Percentiles rank a stretch among this genome's conserved stretches.
Evolutionary conservation across 2,888 invertebrate species (phyloP).

Genomic region (Polyommatus icarus): DNA sequence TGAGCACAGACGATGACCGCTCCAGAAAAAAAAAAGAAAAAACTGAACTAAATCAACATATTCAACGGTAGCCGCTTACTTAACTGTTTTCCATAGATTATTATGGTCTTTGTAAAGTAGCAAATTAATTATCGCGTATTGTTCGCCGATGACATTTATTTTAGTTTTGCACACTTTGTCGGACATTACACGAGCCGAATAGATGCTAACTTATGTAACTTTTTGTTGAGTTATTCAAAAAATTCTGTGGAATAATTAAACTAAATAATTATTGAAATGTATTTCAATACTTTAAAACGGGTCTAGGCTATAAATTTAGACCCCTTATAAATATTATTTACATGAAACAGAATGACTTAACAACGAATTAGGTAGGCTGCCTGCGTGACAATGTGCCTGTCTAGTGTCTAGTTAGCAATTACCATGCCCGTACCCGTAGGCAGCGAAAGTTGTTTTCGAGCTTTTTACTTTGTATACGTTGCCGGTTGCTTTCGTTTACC

Average conservation of each 20-base stretch:
- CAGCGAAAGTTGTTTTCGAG: neutral
- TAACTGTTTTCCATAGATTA: slow-evolving; percentile 36
- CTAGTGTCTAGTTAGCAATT: neutral
- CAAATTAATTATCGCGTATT: slow-evolving; percentile 37
- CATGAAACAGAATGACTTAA: neutral
- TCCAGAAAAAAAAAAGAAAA: slow-evolving; percentile 41
- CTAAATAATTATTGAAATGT: neutral
- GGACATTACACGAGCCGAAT: neutral
- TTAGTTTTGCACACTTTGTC: slow-evolving; percentile 27
- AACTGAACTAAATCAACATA: slow-evolving; percentile 64
- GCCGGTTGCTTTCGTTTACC: neutral
- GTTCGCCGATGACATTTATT: slow-evolving; percentile 34
- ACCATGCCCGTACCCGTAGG: neutral
- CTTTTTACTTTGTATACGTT: neutral
- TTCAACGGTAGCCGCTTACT: slow-evolving; percentile 54
- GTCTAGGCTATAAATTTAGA: neutral
- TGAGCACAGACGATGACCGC: slow-evolving; percentile 27
- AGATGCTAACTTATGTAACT: neutral
- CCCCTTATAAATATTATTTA: neutral
- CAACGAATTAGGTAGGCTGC: too few relatives aligned
- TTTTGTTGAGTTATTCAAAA: neutral
- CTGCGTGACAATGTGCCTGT: neutral
- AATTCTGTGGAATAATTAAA: neutral
- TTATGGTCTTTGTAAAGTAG: slow-evolving; percentile 35
- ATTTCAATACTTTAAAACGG: neutral